A percentile compares a stretch with the other conserved stretches of the same genome.
Conservation (phyloP, 2,797 vertebrate species). For the Pseudomugil tenellus region DNA sequence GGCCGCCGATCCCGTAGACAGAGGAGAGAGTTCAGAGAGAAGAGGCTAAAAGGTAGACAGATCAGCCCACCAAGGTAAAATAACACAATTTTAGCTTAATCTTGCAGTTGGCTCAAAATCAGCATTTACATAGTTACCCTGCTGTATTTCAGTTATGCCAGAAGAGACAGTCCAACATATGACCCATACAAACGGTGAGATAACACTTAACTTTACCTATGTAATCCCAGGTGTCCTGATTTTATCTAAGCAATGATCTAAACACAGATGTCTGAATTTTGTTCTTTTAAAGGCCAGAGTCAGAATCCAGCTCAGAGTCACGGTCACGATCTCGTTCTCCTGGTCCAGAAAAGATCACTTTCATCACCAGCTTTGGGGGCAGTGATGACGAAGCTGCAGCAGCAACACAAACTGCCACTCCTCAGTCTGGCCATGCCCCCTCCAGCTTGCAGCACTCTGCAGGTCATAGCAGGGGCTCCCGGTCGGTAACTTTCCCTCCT, state of each 20-base stretch:
- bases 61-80: constrained; percentile 96
- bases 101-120: not conserved
- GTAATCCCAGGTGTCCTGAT: not conserved
- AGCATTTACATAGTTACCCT: not conserved
- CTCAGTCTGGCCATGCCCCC: constrained; percentile 79
- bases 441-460: constrained; percentile 85
- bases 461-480: constrained; percentile 95
- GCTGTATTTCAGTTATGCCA: constrained; percentile 86
- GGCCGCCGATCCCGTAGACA: constrained; percentile 94
- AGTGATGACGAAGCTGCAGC: constrained; percentile 89
- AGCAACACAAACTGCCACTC: constrained; percentile 70
- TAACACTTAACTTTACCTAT: not conserved
- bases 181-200: constrained; percentile 95
- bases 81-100: not conserved
- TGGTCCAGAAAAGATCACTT: constrained; percentile 93
- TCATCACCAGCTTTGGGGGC: constrained; percentile 97
- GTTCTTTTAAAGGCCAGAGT: constrained; percentile 83
- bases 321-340: constrained; percentile 88
- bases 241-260: not conserved
- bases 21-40: constrained; percentile 95
- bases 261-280: constrained; percentile 3
- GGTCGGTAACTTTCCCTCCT: constrained; percentile 94
- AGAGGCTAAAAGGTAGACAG: constrained; percentile 93
- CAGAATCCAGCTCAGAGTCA: constrained; percentile 91
- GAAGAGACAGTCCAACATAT: constrained; percentile 97